Conservation (phyloP, 2,113 vertebrate genomes). For the Saguinus midas region DNA sequence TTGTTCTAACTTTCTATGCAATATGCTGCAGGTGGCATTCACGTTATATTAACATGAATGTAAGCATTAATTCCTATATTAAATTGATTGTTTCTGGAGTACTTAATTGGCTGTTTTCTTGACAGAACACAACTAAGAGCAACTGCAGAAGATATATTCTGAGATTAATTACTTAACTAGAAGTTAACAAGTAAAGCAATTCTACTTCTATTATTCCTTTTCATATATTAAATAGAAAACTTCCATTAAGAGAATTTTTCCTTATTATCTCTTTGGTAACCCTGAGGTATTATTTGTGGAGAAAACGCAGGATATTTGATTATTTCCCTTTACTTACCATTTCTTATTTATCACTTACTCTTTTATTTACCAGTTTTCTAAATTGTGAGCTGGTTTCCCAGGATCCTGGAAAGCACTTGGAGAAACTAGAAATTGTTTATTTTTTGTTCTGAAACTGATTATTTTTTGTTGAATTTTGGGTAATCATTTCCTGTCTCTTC, state of each 20-base stretch:
- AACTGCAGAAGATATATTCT: neutral
- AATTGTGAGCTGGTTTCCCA: neutral
- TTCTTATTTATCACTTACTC: neutral
- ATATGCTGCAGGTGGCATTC: too few relatives aligned
- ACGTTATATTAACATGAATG: neutral
- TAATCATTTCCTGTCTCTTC: neutral
- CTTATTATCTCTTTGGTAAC: neutral
- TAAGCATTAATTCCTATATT: neutral
- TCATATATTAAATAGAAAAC: neutral
- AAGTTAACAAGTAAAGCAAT: neutral
- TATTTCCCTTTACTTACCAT: neutral
- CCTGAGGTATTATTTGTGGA: neutral
- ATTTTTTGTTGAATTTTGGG: neutral
- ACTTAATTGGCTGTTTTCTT: neutral
- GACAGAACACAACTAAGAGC: neutral
- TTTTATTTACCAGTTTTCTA: neutral
- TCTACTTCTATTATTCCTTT: neutral
- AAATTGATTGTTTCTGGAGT: neutral
- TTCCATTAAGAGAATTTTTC: neutral
- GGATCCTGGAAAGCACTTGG: neutral
- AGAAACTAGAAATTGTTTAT: neutral
- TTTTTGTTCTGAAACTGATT: neutral
- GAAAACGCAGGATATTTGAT: neutral
- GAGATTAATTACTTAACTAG: neutral
- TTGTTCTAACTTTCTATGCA: too few relatives aligned